These are phyloP conservation scores for Gastrophysa polygoni DNA, from an alignment of 2,888 invertebrate species.

Conservation along the genomic window DNA sequence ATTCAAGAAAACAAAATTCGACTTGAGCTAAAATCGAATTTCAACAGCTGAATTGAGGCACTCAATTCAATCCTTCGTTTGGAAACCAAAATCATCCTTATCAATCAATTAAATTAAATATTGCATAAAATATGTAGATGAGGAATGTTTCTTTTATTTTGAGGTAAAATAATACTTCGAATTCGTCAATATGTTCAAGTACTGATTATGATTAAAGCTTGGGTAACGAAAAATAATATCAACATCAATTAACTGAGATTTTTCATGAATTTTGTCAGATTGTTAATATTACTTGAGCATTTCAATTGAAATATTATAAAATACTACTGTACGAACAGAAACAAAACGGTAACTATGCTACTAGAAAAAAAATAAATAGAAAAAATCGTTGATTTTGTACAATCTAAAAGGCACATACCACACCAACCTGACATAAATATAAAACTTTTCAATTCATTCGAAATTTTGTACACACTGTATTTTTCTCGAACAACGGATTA, in stretches of 20 bases:
- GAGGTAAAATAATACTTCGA: constrained; percentile 40
- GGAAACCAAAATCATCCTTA: too few relatives aligned
- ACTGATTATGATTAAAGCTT: not conserved
- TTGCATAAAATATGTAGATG: too few relatives aligned
- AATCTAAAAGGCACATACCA: constrained; percentile 52
- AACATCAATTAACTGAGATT: constrained; percentile 11
- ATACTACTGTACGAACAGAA: constrained; percentile 18
- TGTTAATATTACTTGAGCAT: constrained; percentile 41
- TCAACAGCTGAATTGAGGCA: too few relatives aligned
- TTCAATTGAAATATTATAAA: constrained; percentile 21
- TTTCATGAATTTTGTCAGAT: constrained; percentile 8
- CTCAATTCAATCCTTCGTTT: too few relatives aligned
- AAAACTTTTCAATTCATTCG: constrained; percentile 37
- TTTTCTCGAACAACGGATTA: constrained; percentile 43
- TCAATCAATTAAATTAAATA: too few relatives aligned
- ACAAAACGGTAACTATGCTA: constrained; percentile 33
- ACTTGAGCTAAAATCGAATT: too few relatives aligned
- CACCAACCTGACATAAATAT: constrained; percentile 44
- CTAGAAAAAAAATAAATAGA: constrained; percentile 22
- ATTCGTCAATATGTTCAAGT: constrained; percentile 36
- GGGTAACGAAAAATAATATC: constrained; percentile 13
- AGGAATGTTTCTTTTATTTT: constrained; percentile 39
- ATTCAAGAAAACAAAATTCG: too few relatives aligned
- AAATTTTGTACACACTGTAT: constrained; percentile 37
- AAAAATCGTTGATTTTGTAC: constrained; percentile 48